A percentile compares a stretch with the other conserved stretches of the same genome.
phyloP scores from a whole-genome alignment of 92 coral and sea anemone species.

The Paragorgia papillata region DNA sequence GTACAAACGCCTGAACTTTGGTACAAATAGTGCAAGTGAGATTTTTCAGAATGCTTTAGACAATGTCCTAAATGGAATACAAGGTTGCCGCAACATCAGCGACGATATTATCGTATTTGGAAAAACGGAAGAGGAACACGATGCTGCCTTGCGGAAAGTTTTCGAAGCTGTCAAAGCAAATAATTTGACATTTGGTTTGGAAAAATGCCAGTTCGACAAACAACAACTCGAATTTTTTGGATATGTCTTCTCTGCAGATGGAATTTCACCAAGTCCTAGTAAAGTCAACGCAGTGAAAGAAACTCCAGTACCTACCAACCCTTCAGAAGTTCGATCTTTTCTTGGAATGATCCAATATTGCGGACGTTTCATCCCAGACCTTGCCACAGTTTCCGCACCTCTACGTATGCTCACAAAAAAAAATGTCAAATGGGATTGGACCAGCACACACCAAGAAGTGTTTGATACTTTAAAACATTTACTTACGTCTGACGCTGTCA shows the following conservation, averaged over 20 bases:
- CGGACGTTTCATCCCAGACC: slow-evolving; percentile 60
- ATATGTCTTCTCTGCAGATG: slow-evolving; percentile 47
- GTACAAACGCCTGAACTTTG: slow-evolving; percentile 53
- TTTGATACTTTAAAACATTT: slow-evolving; percentile 45
- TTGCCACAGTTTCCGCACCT: slow-evolving; percentile 64
- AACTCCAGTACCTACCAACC: slow-evolving; percentile 44
- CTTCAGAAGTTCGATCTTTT: slow-evolving; percentile 60
- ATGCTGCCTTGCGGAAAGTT: no score
- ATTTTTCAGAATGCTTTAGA: slow-evolving; percentile 56
- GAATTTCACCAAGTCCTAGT: slow-evolving; percentile 51
- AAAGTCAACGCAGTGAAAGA: slow-evolving; percentile 43
- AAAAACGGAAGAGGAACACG: no score
- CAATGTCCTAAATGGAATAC: slow-evolving; percentile 48
- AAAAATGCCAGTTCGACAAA: no score
- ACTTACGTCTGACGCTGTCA: slow-evolving; percentile 49
- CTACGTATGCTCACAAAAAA: slow-evolving; percentile 57
- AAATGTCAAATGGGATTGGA: slow-evolving; percentile 44
- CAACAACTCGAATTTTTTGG: no score
- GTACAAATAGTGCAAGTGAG: slow-evolving; percentile 37
- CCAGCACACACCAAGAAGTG: slow-evolving; percentile 47
- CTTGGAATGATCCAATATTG: slow-evolving; percentile 66
- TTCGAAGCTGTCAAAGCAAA: no score
- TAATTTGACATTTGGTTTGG: no score
- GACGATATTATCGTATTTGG: no score
- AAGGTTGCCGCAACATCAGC: slow-evolving; percentile 50